Conservation (phyloP, 2,113 vertebrate genomes). For the Nycticryphes semicollaris region DNA sequence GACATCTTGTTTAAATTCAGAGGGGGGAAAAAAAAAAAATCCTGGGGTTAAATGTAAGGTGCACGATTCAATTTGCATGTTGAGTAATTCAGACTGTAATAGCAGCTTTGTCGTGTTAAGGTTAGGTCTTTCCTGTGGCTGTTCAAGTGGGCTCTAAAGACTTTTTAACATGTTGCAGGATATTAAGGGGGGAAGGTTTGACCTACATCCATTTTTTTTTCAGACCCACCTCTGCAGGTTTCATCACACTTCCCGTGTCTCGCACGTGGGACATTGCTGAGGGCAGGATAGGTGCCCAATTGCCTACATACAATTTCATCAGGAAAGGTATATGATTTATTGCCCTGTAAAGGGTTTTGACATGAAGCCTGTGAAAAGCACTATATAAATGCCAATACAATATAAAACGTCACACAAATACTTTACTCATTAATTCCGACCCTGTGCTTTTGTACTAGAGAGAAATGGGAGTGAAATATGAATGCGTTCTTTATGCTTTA, state of each 20-base stretch:
- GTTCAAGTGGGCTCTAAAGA: conserved; percentile 53
- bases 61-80: conserved; percentile 54
- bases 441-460: conserved; percentile 16
- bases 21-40: not conserved
- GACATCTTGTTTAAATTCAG: conserved; percentile 40
- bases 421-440: conserved; percentile 61
- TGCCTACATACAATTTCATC: conserved; percentile 47
- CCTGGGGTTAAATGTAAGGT: conserved; percentile 19
- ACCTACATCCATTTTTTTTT: conserved; percentile 58
- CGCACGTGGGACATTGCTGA: conserved; percentile 17
- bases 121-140: conserved; percentile 63
- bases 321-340: conserved; percentile 54
- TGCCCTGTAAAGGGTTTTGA: conserved; percentile 62
- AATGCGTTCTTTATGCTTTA: conserved; percentile 38
- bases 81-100: conserved; percentile 42
- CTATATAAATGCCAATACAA: conserved; percentile 65
- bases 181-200: conserved; percentile 53
- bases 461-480: conserved; percentile 41
- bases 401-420: conserved; percentile 55
- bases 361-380: conserved; percentile 58
- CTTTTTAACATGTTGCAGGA: conserved; percentile 47
- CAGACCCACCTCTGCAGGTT: conserved; percentile 43
- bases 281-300: conserved; percentile 54
- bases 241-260: conserved; percentile 35
- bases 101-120: conserved; percentile 56